Evolutionary conservation across 1,140 invertebrate species (phyloP), one percentile per base, ranked within the genome.

Genomic region (Pseudomyrmex flavicornis): DNA sequence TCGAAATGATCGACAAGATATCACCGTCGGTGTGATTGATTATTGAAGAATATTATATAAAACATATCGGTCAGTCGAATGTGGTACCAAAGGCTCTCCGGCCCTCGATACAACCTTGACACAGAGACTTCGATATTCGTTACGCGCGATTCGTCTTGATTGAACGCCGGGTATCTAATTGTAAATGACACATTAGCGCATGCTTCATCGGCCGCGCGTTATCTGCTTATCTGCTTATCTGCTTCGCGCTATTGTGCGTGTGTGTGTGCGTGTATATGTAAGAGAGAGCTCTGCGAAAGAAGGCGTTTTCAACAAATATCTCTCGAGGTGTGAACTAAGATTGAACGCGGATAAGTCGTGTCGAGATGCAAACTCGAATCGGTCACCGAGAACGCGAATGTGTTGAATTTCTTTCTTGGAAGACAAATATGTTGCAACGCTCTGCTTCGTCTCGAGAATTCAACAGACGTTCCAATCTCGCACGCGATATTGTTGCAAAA

Each of bases 341-440:
- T 59, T 44, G 66, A 80, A 80, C 17, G 66, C 76, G 44, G 50
- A 66, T 68, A 63, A 66, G 50, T 68, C 62, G 75, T 54, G 48
- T 79, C 54, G 65, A 48, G 10, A 20, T 35, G 35, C 35, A 44
- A n/a, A 68, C 46, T 77, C 52, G 44, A 79, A 79, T 70, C 15
- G 13, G 54, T n/a, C 35, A 22, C 44, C 5, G 48, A 79, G 35
- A 35, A 35, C 5, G 20, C 35, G 17, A 46, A 35, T 35, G 12
- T 2, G 17, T 17, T 13, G 20, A 12, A 52, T 79, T 79, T 58
- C 75, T 69, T 58, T 22, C 17, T 44, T 10, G 17, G n/a, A n/a
- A n/a, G 1, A 13, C 20, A 10, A 35, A 35, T 35, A 35, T 35
- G 35, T 35, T 35, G 5, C 35, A 35, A 35, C 35, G 4, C 35